Base-by-base conservation (phyloP, 1,140 invertebrate species). In the Meteorus sp. region DNA sequence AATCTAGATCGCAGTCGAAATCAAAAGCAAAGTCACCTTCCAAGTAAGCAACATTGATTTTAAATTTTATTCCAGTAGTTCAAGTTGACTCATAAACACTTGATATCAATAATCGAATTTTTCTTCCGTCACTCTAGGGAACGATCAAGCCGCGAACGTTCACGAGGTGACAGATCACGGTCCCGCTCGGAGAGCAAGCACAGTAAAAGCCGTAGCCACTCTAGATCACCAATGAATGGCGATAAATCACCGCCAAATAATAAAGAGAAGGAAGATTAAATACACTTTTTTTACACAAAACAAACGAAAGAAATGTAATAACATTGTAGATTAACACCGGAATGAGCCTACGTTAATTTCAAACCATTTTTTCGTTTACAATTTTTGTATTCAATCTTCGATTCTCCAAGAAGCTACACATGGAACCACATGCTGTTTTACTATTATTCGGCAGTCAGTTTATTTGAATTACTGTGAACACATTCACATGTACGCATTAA, bases 1-100 rank as follows among this genome's bases (percentile, higher is more conserved):
- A 85, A 68, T 84, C 84, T 60, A 80, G 82, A 62, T 85, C 85
- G 63, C 79, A 81, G 67, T 84, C 82, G 59, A 84, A 85, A 73
- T 78, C 78, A 64, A 82, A 78, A 75, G 81, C 76, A 64, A 83
- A 81, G 72, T 82, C 81, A 59, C 77, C 79, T 44, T 82, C 79
- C 64, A 78, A 80, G 74, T 81, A 74, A 77, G 76, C 47, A 43
- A 53, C 43, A 31, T 51, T 31, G 17, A 31, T 25, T 27, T 7
- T 27, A 11, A 3, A 11, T 29, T 54, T 27, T 56, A 41, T n/a
- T 37, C 17, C n/a, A 13, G 5, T 22, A 25, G 31, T 22, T 9
- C 2, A 20, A 8, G 2, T 43, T 33, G 35, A 35, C 8, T 50
- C 7, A 29, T 20, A 19, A 37, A 19, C 8, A 17, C 7, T 52